Base-by-base conservation (phyloP, 2,888 invertebrate species). In the Pterostichus niger region DNA sequence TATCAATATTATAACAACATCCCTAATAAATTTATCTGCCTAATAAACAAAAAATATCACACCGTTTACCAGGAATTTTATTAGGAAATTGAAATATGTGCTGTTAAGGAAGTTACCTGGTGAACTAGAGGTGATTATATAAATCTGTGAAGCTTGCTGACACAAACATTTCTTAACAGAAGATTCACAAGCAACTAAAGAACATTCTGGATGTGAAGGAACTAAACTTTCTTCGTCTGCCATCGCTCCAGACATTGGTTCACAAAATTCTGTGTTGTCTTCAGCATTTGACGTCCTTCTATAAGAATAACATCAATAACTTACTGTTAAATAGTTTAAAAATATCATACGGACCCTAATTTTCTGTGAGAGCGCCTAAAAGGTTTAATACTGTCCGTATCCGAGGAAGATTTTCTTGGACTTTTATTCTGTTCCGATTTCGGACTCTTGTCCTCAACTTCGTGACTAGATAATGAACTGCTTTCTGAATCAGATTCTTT, bases 61-160 rank as follows among this genome's bases (percentile, higher is more conserved):
- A n/a, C n/a, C n/a, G n/a, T n/a, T n/a, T n/a, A n/a, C n/a, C n/a
- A n/a, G n/a, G n/a, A n/a, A n/a, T n/a, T n/a, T n/a, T n/a, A n/a
- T n/a, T n/a, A n/a, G n/a, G n/a, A n/a, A n/a, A n/a, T n/a, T n/a
- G n/a, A n/a, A n/a, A n/a, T n/a, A n/a, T n/a, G n/a, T n/a, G n/a
- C n/a, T n/a, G n/a, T n/a, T 31, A n/a, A 11, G 9, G 15, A 31
- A n/a, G n/a, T 49, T 73, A 73, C 71, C 76, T 49, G 56, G 44
- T 68, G 46, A 90, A 56, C 91, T 91, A 84, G 91, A 90, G 54
- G 91, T 91, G 84, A 91, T 91, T 0, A 92, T 91, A 84, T 91
- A 92, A 84, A 92, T 89, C 83, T 91, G 91, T 11, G 92, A 91
- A 82, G 89, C 87, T 75, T 90, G 88, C 86, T 91, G 91, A 86